Base-by-base conservation (phyloP, 2,888 invertebrate species). In the Siphonodentalium dalli region DNA sequence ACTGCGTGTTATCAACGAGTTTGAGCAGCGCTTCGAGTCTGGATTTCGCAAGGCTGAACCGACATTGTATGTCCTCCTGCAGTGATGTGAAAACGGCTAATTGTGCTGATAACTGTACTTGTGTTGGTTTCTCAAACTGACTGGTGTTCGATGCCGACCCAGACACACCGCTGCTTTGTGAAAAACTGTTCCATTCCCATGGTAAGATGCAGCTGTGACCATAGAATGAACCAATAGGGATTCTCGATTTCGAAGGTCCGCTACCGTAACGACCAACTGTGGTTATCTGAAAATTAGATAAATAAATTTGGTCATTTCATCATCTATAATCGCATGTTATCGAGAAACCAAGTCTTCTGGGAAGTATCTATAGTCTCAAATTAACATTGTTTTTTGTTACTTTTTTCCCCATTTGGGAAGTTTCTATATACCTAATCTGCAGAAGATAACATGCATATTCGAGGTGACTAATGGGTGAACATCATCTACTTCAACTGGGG, bases 171-270 rank as follows among this genome's bases (percentile, higher is more conserved):
- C 59, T 52, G 29, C 63, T 60, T 34, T 66, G 66, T 20, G 54
- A n/a, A 21, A 60, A 61, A 35, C 57, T 49, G 51, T 65, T 71
- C 73, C 71, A 73, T 62, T 82, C 81, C 83, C 88, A 88, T 18
- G 88, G 87, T 11, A 93, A 84, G 45, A 80, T 75, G 2, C 91
- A 88, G 34, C 92, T 87, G 80, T 94, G 93, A 0, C 95, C 95
- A 78, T 92, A 95, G 82, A 94, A 95, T 82, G 90, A 89, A n/a
- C 94, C 95, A 31, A 94, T 84, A 0, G 94, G 93, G 61, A 95
- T 92, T 83, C 91, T 89, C 73, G 93, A 93, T 67, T 92, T 88
- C 49, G 92, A 90, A 8, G 92, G 90, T 23, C 92, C 90, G 90
- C 93, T 92, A 39, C 93, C 93, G 75, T 93, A 93, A 11, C 93